Evolutionary conservation across 2,797 vertebrate genomes (phyloP).

Genomic region (Spinibarbus caldwelli): DNA sequence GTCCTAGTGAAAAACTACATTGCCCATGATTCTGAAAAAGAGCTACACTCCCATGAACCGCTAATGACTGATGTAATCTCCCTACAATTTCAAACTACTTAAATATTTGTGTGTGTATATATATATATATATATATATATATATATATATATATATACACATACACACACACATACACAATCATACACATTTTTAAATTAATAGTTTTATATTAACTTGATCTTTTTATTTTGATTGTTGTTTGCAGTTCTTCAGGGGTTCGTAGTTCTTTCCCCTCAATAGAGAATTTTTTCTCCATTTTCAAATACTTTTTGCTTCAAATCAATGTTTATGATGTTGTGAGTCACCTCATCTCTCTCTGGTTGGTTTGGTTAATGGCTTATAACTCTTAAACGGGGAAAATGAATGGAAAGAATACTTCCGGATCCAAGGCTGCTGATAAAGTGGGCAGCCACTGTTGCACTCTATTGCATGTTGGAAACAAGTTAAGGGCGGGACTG

Average conservation of each 20-base stretch:
- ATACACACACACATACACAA: too few species aligned
- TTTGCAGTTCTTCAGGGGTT: not conserved
- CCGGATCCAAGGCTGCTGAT: not conserved
- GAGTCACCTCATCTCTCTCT: too few species aligned
- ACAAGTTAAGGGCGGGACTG: not conserved
- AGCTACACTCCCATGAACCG: not conserved
- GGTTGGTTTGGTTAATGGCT: not conserved
- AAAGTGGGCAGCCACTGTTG: not conserved
- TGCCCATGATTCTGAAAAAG: constrained; percentile 2
- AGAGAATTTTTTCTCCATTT: not conserved
- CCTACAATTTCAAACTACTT: not conserved
- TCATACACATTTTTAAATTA: too few species aligned
- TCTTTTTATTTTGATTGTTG: not conserved
- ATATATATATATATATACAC: too few species aligned
- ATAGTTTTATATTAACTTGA: too few species aligned
- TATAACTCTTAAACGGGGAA: not conserved
- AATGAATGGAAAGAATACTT: not conserved
- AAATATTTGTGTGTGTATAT: too few species aligned
- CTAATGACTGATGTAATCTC: not conserved
- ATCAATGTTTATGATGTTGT: not conserved
- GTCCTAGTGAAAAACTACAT: not conserved
- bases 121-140: too few species aligned
- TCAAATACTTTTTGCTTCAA: not conserved
- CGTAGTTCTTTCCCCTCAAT: not conserved
- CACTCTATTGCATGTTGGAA: not conserved